A percentile compares a stretch with the other conserved stretches of the same genome.
These are phyloP conservation scores for Xiphias gladius DNA, from an alignment of 2,113 vertebrate genomes.

Conservation along the genomic window DNA sequence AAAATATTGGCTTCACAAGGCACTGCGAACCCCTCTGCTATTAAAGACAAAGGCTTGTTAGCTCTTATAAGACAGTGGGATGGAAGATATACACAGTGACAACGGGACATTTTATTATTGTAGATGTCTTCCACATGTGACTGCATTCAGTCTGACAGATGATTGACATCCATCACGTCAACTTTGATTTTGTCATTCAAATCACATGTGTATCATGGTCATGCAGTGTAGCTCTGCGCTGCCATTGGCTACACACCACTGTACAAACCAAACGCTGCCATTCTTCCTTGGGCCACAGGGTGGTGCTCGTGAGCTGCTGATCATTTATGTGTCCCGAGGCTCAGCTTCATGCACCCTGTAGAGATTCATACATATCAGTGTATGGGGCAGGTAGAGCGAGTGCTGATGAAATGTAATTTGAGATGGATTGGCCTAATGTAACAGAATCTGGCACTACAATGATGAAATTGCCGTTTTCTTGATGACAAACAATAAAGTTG, in stretches of 20 bases:
- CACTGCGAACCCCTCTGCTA: not conserved
- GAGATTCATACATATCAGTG: slow-evolving; percentile 8
- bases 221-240: slow-evolving; percentile 29
- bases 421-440: slow-evolving; percentile 29
- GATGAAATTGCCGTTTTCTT: slow-evolving; percentile 41
- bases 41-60: not conserved
- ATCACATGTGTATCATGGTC: not conserved
- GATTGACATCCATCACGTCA: slow-evolving; percentile 1
- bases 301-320: slow-evolving; percentile 56
- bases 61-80: not conserved
- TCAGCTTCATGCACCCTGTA: not conserved
- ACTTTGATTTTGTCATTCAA: not conserved
- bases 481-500: slow-evolving; percentile 34
- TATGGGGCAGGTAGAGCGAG: slow-evolving; percentile 11
- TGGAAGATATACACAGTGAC: not conserved
- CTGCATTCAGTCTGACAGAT: not conserved
- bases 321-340: not conserved
- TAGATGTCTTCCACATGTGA: not conserved
- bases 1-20: slow-evolving; percentile 23
- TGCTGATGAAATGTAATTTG: slow-evolving; percentile 45
- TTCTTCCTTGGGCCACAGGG: slow-evolving; percentile 53
- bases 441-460: slow-evolving; percentile 19
- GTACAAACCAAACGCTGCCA: slow-evolving; percentile 1
- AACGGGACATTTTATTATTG: slow-evolving; percentile 1
- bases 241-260: slow-evolving; percentile 13